Conservation (phyloP, 2,113 vertebrate species). For the Callorhinus ursinus region DNA sequence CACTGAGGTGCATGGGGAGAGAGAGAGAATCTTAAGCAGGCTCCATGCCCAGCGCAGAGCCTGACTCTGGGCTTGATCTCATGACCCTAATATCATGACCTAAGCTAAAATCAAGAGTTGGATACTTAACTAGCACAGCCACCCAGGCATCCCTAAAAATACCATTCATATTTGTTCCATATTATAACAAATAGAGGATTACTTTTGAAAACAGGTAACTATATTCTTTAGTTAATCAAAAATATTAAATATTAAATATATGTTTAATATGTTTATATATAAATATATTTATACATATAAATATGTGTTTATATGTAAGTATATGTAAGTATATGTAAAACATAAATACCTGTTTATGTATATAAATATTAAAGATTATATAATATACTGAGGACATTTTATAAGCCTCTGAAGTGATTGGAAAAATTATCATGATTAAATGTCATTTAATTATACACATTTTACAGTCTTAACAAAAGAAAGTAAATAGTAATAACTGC, state of each 20-base stretch:
- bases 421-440: neutral
- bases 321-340: no score
- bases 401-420: neutral
- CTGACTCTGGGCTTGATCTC: neutral
- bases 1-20: neutral
- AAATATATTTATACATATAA: neutral
- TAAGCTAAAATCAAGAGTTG: neutral
- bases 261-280: no score
- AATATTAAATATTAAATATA: neutral
- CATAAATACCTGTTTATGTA: no score
- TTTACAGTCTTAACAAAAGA: neutral
- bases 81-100: neutral
- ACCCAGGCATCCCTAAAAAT: neutral
- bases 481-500: neutral
- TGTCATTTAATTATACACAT: neutral
- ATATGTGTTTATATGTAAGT: no score
- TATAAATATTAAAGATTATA: neutral
- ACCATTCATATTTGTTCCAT: neutral
- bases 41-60: neutral
- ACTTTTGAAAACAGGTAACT: neutral
- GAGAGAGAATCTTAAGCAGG: neutral
- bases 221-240: neutral
- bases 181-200: neutral
- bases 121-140: neutral
- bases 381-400: neutral